Percentiles rank a stretch among this genome's conserved stretches.
phyloP scores from a whole-genome alignment of 1,140 invertebrate species.

The Orchesella cincta region DNA sequence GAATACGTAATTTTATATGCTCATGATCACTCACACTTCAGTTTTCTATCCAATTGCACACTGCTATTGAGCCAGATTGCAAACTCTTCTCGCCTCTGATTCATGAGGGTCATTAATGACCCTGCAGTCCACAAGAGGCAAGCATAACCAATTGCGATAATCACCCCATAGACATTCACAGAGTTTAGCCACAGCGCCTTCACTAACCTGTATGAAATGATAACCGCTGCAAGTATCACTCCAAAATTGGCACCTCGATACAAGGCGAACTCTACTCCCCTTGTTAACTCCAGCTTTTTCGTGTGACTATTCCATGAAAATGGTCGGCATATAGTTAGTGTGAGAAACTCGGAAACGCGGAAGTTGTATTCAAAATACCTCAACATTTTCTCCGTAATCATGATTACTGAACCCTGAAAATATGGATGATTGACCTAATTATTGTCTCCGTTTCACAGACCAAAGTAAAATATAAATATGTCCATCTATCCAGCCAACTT shows the following conservation, averaged over 20 bases:
- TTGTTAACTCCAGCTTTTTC: not conserved
- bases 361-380: no score
- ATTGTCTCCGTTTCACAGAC: no score
- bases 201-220: not conserved
- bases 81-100: not conserved
- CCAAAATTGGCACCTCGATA: not conserved
- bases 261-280: not conserved
- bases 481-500: no score
- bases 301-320: not conserved
- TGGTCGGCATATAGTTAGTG: not conserved
- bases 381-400: no score
- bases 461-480: no score
- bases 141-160: not conserved
- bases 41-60: not conserved
- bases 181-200: not conserved
- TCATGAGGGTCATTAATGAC: not conserved
- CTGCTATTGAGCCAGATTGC: not conserved
- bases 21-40: not conserved
- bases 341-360: not conserved
- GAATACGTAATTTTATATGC: no score
- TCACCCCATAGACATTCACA: not conserved
- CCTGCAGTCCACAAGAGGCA: not conserved
- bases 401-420: no score
- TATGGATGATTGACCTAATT: no score
- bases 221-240: not conserved